Evolutionary conservation across 2,113 vertebrate species (phyloP).

Genomic region (Pongo pygmaeus): DNA sequence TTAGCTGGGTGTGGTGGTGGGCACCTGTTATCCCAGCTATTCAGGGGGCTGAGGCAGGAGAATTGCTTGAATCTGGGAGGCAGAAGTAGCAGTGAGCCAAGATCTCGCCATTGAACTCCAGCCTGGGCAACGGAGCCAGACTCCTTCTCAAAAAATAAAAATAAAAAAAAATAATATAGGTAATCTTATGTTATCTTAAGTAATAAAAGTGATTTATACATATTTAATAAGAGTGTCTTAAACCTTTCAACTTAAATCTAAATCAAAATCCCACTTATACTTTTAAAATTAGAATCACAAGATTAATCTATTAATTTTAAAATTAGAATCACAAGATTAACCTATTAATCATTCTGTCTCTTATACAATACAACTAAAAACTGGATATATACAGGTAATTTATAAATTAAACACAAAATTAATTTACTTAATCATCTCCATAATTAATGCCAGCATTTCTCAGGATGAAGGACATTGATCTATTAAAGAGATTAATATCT

Average conservation of each 20-base stretch:
- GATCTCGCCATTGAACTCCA: no score
- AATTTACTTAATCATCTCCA: not conserved
- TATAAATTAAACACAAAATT: not conserved
- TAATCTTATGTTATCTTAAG: not conserved
- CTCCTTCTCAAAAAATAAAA: no score
- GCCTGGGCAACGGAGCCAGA: no score
- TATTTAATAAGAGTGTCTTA: conserved; percentile 24
- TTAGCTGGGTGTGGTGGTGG: no score
- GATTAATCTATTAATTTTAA: not conserved
- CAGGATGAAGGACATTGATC: not conserved
- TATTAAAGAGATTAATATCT: not conserved
- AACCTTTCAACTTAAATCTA: conserved; percentile 26
- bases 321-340: not conserved
- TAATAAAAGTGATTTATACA: not conserved
- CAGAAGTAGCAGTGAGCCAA: no score
- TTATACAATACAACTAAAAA: not conserved
- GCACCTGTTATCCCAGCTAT: no score
- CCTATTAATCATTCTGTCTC: not conserved
- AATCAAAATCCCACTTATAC: conserved; percentile 30
- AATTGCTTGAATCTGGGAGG: no score
- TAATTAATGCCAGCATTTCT: not conserved
- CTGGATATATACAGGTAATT: not conserved
- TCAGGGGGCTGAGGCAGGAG: no score
- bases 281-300: not conserved
- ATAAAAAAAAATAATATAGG: not conserved